phyloP scores from a whole-genome alignment of 2,888 invertebrate species.

The Monoplex corrugatus region DNA sequence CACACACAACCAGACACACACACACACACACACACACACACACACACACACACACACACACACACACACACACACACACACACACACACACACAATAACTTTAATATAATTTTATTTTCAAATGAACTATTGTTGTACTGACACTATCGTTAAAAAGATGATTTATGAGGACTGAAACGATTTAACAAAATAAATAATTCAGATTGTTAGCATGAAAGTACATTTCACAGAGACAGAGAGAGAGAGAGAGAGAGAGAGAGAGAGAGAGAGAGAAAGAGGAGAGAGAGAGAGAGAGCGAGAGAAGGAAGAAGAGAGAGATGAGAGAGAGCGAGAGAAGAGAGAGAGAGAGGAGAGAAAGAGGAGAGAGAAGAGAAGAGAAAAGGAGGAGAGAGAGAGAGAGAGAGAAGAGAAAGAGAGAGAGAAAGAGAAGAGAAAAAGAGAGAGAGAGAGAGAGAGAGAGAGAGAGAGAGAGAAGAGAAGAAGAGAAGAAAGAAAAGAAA shows the following conservation, averaged over 20 bases:
- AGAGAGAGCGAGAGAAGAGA: background rate
- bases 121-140: too few relatives aligned
- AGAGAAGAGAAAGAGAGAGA: conserved; percentile 14
- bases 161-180: too few relatives aligned
- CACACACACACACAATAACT: too few relatives aligned
- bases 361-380: background rate
- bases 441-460: background rate
- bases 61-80: too few relatives aligned
- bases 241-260: conserved; percentile 13
- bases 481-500: background rate
- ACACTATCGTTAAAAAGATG: too few relatives aligned
- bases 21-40: too few relatives aligned
- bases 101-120: too few relatives aligned
- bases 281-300: too few relatives aligned
- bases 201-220: too few relatives aligned
- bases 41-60: too few relatives aligned
- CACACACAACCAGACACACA: too few relatives aligned
- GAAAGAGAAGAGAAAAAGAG: background rate
- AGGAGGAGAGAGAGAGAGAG: conserved; percentile 17
- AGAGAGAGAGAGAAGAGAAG: background rate
- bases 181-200: too few relatives aligned
- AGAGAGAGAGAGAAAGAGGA: background rate
- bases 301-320: background rate
- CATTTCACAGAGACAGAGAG: background rate
- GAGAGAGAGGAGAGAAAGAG: background rate